Conservation (phyloP, 2,113 vertebrate genomes). For the Pangasianodon gigas region DNA sequence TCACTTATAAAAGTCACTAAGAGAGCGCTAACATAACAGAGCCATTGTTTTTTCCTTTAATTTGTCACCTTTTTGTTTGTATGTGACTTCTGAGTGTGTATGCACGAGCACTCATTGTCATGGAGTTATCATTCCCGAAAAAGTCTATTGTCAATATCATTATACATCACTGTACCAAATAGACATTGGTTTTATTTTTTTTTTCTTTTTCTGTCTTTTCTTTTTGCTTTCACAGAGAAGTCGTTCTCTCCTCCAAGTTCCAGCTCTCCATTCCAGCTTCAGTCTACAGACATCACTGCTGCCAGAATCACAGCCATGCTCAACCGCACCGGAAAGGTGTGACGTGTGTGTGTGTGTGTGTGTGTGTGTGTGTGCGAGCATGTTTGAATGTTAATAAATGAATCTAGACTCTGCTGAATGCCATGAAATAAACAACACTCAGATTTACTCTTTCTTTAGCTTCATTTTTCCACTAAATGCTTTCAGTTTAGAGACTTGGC, state of each 20-base stretch:
- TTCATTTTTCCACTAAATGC: background rate
- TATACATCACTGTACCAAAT: background rate
- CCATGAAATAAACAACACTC: background rate
- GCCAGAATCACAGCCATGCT: constrained; percentile 69
- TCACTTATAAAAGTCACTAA: background rate
- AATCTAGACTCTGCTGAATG: background rate
- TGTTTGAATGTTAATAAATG: background rate
- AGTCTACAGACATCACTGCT: constrained; percentile 63
- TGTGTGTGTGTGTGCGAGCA: background rate
- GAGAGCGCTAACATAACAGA: background rate
- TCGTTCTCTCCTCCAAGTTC: constrained; percentile 37
- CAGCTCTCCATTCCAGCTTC: constrained; percentile 66
- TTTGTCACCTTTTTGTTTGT: background rate
- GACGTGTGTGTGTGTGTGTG: background rate
- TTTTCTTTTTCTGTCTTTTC: constrained; percentile 39
- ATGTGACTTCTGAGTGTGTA: background rate
- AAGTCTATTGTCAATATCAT: background rate
- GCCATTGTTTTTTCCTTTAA: background rate
- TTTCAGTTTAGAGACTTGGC: background rate
- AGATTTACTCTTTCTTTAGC: background rate
- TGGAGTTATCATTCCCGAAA: background rate
- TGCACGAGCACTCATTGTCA: background rate
- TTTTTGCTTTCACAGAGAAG: constrained; percentile 69
- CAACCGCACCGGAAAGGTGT: constrained; percentile 71
- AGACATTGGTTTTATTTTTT: background rate